Evolutionary conservation across 2,113 vertebrate species (phyloP).

Genomic region (Eulemur rufifrons): DNA sequence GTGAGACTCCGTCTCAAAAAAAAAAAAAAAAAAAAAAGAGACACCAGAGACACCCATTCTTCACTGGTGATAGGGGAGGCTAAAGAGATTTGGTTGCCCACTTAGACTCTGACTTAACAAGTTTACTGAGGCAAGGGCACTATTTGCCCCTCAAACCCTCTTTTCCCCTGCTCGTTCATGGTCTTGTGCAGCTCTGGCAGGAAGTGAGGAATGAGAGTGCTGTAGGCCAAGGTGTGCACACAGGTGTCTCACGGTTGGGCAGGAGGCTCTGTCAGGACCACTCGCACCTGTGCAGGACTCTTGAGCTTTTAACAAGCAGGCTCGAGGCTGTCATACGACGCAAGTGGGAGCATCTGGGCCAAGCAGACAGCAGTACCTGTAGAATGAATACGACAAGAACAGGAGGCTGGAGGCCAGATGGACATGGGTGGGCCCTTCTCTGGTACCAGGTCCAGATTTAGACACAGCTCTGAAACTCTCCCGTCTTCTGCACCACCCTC

Average conservation of each 20-base stretch:
- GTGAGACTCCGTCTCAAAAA: no score
- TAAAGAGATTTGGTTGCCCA: not conserved
- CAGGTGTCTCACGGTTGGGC: not conserved
- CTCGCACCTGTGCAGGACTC: not conserved
- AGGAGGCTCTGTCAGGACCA: not conserved
- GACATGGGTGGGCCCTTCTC: not conserved
- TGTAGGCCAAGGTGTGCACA: no score
- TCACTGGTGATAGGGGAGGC: not conserved
- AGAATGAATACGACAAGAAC: not conserved
- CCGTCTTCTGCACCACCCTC: not conserved
- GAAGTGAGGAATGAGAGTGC: not conserved
- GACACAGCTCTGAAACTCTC: not conserved
- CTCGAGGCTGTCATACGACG: fast-evolving
- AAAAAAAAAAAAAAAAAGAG: no score
- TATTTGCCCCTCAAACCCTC: not conserved
- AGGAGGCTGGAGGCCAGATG: not conserved
- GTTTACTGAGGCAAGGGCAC: not conserved
- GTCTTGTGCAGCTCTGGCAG: not conserved
- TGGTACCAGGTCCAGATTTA: not conserved
- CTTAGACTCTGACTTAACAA: not conserved
- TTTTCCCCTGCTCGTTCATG: no score
- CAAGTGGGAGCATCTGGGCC: not conserved
- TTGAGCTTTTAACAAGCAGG: not conserved
- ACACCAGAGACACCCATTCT: not conserved
- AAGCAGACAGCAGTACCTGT: not conserved